Evolutionary conservation across 2,888 invertebrate species (phyloP).

Genomic region (Scaptomyza parva): DNA sequence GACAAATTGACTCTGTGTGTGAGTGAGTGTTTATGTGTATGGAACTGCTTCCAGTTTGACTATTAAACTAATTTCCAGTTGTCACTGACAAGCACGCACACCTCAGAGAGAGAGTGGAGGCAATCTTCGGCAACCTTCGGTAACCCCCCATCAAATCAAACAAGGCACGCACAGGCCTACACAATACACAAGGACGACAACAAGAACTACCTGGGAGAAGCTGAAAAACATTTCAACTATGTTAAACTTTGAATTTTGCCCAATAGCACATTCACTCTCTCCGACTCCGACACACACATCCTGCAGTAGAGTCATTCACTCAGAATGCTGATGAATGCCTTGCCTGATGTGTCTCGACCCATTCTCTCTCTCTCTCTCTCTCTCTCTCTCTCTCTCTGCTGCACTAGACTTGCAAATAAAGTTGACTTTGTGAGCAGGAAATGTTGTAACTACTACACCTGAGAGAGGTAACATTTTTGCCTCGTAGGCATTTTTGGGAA

Average conservation of each 20-base stretch:
- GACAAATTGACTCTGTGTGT: background rate
- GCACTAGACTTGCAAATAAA: slow-evolving; percentile 72
- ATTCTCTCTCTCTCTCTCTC: background rate
- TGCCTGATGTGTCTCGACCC: slow-evolving; percentile 59
- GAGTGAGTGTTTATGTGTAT: slow-evolving; percentile 54
- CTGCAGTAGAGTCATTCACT: slow-evolving; percentile 44
- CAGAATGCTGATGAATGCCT: slow-evolving; percentile 62
- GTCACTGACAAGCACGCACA: slow-evolving; percentile 76
- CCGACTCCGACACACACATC: slow-evolving; percentile 51
- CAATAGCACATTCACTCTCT: slow-evolving; percentile 13
- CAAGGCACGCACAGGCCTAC: slow-evolving; percentile 49
- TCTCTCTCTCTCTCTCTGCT: background rate
- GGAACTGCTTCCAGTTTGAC: slow-evolving; percentile 62
- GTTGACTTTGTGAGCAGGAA: slow-evolving; percentile 66
- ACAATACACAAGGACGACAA: slow-evolving; percentile 24
- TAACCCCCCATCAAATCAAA: slow-evolving; percentile 27
- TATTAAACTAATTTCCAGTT: slow-evolving; percentile 81
- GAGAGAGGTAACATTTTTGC: slow-evolving; percentile 41
- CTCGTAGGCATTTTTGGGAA: slow-evolving; percentile 72
- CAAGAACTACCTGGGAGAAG: slow-evolving; percentile 9
- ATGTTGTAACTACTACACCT: too few relatives aligned
- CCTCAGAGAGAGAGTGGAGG: slow-evolving; percentile 18
- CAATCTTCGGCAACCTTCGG: too few relatives aligned
- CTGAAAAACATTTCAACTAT: slow-evolving; percentile 56
- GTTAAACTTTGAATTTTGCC: slow-evolving; percentile 52